phyloP scores from a whole-genome alignment of 2,797 vertebrate genomes.

The Xerus rutilus region DNA sequence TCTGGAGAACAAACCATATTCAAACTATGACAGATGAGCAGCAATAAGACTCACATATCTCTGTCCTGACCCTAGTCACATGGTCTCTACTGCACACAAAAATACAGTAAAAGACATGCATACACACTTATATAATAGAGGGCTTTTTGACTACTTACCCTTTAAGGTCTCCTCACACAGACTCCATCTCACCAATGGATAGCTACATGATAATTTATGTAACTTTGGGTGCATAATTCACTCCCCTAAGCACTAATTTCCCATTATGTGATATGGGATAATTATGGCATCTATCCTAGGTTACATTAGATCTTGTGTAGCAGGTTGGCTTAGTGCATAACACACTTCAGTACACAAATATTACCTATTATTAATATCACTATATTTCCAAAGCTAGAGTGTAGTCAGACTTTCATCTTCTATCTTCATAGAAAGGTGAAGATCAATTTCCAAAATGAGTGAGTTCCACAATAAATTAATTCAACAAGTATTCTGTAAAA shows the following conservation, averaged over 20 bases:
- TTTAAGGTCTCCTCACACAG: conserved; percentile 1
- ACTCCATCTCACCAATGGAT: not conserved
- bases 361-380: conserved; percentile 29
- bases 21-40: not conserved
- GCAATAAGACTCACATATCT: not conserved
- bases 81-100: not conserved
- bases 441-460: conserved; percentile 38
- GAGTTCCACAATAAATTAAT: not conserved
- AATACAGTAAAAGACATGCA: not conserved
- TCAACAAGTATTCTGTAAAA: not conserved
- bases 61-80: not conserved
- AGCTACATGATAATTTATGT: not conserved
- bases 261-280: conserved; percentile 49
- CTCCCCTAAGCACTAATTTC: conserved; percentile 55
- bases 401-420: conserved; percentile 29
- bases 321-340: not conserved
- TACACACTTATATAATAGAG: not conserved
- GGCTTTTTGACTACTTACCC: not conserved
- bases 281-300: conserved; percentile 30
- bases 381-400: conserved; percentile 30
- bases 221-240: conserved; percentile 16
- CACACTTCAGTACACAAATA: conserved; percentile 26
- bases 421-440: conserved; percentile 7
- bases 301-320: conserved; percentile 52
- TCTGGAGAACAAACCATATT: not conserved